Percentiles rank a stretch among this genome's conserved stretches.
Evolutionary conservation across 2,888 invertebrate species (phyloP).

Genomic region (Silvanus unidentatus): DNA sequence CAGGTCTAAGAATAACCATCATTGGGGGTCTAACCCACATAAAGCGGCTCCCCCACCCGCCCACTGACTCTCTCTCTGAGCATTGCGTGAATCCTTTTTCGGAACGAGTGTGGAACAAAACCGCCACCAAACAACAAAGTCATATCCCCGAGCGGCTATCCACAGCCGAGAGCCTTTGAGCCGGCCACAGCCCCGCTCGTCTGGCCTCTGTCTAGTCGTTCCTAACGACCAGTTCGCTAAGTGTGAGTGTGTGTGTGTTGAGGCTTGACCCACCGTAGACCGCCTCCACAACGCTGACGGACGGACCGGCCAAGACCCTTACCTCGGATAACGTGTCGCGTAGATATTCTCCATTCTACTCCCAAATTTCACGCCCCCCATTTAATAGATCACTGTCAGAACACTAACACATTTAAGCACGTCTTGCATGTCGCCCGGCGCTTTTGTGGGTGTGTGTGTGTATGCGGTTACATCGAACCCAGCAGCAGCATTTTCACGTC

Average conservation of each 20-base stretch:
- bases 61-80: conserved; percentile 10
- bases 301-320: conserved; percentile 29
- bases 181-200: conserved; percentile 15
- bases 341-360: conserved; percentile 13
- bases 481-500: no score
- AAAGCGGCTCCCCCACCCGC: conserved; percentile 20
- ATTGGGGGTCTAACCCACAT: conserved; percentile 28
- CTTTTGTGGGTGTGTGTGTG: no score
- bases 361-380: conserved; percentile 13
- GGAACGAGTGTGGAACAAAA: no score
- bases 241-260: no score
- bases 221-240: conserved; percentile 23
- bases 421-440: no score
- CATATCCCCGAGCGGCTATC: conserved; percentile 39
- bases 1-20: conserved; percentile 31
- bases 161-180: conserved; percentile 5
- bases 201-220: conserved; percentile 40
- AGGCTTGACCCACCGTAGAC: conserved; percentile 20
- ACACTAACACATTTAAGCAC: neutral
- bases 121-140: conserved; percentile 28
- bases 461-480: no score
- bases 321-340: conserved; percentile 36
- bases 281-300: conserved; percentile 21
- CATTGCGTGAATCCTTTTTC: conserved; percentile 39
- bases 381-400: conserved; percentile 32